Percentiles rank a stretch among this genome's conserved stretches.
Evolutionary conservation across 2,113 vertebrate genomes (phyloP).

Genomic region (Phaethon lepturus): DNA sequence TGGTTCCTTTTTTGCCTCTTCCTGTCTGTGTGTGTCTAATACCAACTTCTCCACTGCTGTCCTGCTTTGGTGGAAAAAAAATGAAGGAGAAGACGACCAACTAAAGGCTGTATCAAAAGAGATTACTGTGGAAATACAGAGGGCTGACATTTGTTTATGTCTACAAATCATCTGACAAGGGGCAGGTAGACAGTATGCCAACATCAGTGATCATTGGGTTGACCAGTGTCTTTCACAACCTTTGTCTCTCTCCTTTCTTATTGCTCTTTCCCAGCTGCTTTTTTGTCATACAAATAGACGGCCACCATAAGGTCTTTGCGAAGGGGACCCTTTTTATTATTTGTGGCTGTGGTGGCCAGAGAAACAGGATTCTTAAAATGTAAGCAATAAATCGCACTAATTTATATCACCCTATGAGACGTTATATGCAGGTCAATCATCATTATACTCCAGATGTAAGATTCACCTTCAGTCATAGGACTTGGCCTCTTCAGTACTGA

Average conservation of each 20-base stretch:
- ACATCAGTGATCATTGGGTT: no score
- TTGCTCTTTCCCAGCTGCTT: neutral
- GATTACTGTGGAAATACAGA: neutral
- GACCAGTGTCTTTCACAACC: neutral
- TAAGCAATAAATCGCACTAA: neutral
- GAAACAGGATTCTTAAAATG: neutral
- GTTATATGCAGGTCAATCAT: neutral
- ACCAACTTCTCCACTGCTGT: neutral
- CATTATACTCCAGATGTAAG: neutral
- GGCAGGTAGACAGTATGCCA: neutral
- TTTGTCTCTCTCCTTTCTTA: neutral
- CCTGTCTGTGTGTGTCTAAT: neutral
- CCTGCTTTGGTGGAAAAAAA: neutral
- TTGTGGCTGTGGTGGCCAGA: neutral
- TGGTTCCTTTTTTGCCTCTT: neutral
- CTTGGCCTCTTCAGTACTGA: neutral
- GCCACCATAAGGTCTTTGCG: neutral
- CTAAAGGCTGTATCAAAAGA: neutral
- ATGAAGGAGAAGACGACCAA: neutral
- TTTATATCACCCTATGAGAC: neutral
- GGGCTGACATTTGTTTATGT: neutral
- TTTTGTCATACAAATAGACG: neutral
- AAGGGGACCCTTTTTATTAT: neutral
- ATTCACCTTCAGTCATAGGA: neutral
- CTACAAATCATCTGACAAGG: neutral